Percentiles rank a stretch among this genome's conserved stretches.
phyloP scores from a whole-genome alignment of 2,113 vertebrate species.

The Ammodytes dubius region DNA sequence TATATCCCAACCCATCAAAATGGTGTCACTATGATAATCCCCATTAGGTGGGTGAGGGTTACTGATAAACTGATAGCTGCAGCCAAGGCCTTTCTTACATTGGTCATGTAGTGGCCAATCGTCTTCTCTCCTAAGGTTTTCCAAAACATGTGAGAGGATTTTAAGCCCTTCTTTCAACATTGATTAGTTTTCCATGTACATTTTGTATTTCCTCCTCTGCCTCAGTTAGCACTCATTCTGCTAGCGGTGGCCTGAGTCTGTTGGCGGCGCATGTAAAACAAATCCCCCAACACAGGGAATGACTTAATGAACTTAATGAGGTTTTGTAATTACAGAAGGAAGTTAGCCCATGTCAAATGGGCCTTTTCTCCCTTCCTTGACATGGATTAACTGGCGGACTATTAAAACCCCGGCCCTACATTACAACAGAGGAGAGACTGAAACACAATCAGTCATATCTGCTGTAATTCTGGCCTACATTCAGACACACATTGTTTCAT shows the following conservation, averaged over 20 bases:
- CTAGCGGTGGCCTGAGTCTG: slow-evolving; percentile 40
- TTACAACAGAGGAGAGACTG: slow-evolving; percentile 52
- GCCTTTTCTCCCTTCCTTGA: slow-evolving; percentile 74
- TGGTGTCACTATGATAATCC: slow-evolving; percentile 19
- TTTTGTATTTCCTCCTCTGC: not conserved
- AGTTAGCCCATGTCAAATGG: slow-evolving; percentile 81
- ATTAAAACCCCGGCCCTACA: slow-evolving; percentile 67
- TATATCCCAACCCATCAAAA: slow-evolving; percentile 56
- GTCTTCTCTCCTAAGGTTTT: not conserved
- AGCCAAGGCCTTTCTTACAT: not conserved
- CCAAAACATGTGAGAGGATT: not conserved
- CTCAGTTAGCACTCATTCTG: slow-evolving; percentile 31
- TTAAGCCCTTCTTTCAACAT: slow-evolving; percentile 6
- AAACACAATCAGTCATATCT: slow-evolving; percentile 64
- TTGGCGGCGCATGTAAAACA: slow-evolving; percentile 78
- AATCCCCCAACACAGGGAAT: slow-evolving; percentile 77
- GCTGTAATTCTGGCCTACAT: slow-evolving; percentile 62
- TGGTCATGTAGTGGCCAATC: not conserved
- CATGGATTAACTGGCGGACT: slow-evolving; percentile 78
- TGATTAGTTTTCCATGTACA: not conserved
- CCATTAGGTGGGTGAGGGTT: slow-evolving; percentile 1
- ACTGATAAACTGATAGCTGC: slow-evolving; percentile 13
- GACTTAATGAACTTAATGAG: slow-evolving; percentile 85
- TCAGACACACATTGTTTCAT: slow-evolving; percentile 36
- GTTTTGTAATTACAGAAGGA: slow-evolving; percentile 82